Evolutionary conservation across 2,888 invertebrate genomes (phyloP), one percentile per base, ranked within the genome.

Genomic region (Atrina japonica): DNA sequence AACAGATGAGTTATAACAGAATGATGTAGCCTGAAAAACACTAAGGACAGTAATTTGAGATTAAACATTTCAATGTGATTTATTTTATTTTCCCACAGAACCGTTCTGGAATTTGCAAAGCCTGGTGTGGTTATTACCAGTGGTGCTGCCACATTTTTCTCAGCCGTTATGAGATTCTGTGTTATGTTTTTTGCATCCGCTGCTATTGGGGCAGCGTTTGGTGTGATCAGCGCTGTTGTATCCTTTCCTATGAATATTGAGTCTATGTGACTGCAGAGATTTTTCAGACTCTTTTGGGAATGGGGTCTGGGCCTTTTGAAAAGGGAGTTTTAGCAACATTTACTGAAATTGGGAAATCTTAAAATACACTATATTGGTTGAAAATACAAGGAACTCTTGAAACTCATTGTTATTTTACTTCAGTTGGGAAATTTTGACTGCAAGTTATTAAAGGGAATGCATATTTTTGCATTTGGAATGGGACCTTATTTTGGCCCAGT

Each of bases 111-210:
- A 76, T 84, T 89, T 77, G 79, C 83, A n/a, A 78, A 83, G 60
- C 91, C 91, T 7, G 82, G 81, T 41, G 86, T 89, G 77, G 89
- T 94, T 1, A 92, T 80, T 30, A 83, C 84, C 29, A 86, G 84
- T 65, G 89, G 88, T 0, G 80, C 86, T 0, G 77, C 96, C 90
- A 96, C 97, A 2, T 95, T 98, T 75, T 93, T 97, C 52, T 94
- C 96, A 65, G 97, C 97, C 0, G 93, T 98, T 45, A 95, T 95
- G 83, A 90, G 92, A 21, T 99, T 99, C 91, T 97, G 96, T 90
- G 92, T 97, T 77, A 98, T 99, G 96, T 99, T 99, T 91, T 97
- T 99, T 92, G 98, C 97, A 7, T 99, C 99, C 0, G 98, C 99
- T 68, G 96, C 96, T 41, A 97, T 99, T 80, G 99, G 99, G 25